These are phyloP conservation scores for Melanotaenia duboulayi DNA, from an alignment of 2,113 vertebrate species.

Conservation along the genomic window DNA sequence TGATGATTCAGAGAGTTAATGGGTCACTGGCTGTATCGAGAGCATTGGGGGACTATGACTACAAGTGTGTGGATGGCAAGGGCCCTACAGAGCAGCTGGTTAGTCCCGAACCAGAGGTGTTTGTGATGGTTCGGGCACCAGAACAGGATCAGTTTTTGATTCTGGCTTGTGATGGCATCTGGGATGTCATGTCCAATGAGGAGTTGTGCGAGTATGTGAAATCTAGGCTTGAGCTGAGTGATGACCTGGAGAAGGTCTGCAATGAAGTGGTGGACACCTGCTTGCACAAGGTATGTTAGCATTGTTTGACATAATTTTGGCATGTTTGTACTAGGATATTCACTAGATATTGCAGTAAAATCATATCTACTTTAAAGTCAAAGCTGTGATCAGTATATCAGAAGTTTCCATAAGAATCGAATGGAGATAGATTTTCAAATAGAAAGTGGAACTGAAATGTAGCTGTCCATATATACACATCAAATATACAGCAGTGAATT, in stretches of 20 bases:
- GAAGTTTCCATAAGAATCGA: not conserved
- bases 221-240: constrained; percentile 94
- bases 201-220: constrained; percentile 98
- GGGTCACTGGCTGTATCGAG: constrained; percentile 97
- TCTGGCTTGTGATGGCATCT: constrained; percentile 97
- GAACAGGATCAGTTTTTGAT: constrained; percentile 97
- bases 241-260: constrained; percentile 98
- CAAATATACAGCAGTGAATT: not conserved
- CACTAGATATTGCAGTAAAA: too few species aligned
- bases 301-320: not conserved
- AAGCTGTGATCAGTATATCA: too few species aligned
- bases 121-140: constrained; percentile 91
- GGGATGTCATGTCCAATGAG: constrained; percentile 99
- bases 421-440: not conserved
- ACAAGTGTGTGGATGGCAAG: constrained; percentile 98
- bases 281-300: constrained; percentile 93
- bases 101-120: constrained; percentile 97
- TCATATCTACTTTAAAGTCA: too few species aligned
- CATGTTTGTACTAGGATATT: too few species aligned
- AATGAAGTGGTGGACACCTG: constrained; percentile 99
- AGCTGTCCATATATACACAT: not conserved
- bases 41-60: constrained; percentile 98
- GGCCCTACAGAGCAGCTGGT: constrained; percentile 99
- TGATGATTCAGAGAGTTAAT: constrained; percentile 99
- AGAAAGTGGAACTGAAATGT: not conserved